Evolutionary conservation across 2,797 vertebrate species (phyloP).

Genomic region (Enoplosus armatus): DNA sequence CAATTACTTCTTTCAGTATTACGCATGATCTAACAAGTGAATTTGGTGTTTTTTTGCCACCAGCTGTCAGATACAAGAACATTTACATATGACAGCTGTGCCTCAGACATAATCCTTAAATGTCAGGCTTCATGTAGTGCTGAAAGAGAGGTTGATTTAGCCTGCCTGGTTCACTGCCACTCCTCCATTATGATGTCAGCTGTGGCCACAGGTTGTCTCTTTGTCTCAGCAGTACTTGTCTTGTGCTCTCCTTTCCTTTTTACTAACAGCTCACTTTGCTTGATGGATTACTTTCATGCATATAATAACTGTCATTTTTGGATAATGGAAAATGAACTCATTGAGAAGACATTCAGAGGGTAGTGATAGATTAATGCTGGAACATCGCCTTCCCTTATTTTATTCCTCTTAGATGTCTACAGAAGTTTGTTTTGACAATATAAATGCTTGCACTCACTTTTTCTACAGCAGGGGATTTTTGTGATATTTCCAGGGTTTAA

Average conservation of each 20-base stretch:
- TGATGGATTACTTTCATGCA: conserved; percentile 29
- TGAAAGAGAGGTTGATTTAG: conserved; percentile 7
- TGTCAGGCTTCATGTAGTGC: not conserved
- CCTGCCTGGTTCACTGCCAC: not conserved
- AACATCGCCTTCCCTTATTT: not conserved
- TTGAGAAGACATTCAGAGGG: not conserved
- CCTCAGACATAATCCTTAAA: not conserved
- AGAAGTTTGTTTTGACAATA: not conserved
- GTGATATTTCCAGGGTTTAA: not conserved
- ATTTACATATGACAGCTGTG: not conserved
- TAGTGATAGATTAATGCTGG: not conserved
- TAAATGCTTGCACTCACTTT: conserved; percentile 8
- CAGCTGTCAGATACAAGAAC: not conserved
- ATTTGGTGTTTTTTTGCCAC: not conserved
- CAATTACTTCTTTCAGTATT: conserved; percentile 39
- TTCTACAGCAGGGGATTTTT: conserved; percentile 31
- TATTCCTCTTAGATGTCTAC: not conserved
- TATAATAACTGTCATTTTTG: not conserved
- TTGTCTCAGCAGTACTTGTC: conserved; percentile 23
- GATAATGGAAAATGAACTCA: not conserved
- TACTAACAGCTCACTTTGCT: conserved; percentile 67
- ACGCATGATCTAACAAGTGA: conserved; percentile 4
- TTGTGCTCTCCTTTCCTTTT: conserved; percentile 29
- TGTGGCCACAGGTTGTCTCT: conserved; percentile 13
- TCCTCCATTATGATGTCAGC: not conserved